Evolutionary conservation across 2,888 invertebrate species (phyloP).

Genomic region (Pseudococcus jackbeardsleyi): DNA sequence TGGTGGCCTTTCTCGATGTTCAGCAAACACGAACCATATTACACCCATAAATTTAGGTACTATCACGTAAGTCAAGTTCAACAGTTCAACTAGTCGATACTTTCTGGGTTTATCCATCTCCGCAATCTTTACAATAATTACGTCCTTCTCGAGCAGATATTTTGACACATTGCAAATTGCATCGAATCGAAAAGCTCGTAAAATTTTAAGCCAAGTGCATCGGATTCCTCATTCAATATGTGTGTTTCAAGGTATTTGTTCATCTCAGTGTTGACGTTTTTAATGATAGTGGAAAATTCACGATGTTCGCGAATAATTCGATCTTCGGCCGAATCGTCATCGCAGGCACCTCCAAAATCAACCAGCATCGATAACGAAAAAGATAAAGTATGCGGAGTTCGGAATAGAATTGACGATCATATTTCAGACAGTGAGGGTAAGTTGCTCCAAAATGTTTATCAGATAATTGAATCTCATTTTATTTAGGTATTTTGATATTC

Average conservation of each 20-base stretch:
- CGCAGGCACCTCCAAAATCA: neutral
- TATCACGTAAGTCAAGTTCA: neutral
- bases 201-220: neutral
- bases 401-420: neutral
- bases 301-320: neutral
- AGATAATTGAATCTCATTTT: neutral
- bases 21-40: too few relatives aligned
- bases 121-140: neutral
- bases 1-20: too few relatives aligned
- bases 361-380: neutral
- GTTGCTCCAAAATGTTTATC: neutral
- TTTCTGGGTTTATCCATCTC: neutral
- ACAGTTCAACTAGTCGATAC: neutral
- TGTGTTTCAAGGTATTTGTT: neutral
- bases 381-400: neutral
- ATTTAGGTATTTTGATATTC: too few relatives aligned
- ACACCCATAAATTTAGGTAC: neutral
- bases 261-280: neutral
- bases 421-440: neutral
- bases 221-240: neutral
- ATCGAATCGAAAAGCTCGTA: neutral
- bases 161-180: neutral
- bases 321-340: neutral
- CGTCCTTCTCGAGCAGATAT: neutral
- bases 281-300: neutral